A percentile compares a stretch with the other conserved stretches of the same genome.
Conservation (phyloP, 2,113 vertebrate genomes). For the Phoenicopterus ruber region DNA sequence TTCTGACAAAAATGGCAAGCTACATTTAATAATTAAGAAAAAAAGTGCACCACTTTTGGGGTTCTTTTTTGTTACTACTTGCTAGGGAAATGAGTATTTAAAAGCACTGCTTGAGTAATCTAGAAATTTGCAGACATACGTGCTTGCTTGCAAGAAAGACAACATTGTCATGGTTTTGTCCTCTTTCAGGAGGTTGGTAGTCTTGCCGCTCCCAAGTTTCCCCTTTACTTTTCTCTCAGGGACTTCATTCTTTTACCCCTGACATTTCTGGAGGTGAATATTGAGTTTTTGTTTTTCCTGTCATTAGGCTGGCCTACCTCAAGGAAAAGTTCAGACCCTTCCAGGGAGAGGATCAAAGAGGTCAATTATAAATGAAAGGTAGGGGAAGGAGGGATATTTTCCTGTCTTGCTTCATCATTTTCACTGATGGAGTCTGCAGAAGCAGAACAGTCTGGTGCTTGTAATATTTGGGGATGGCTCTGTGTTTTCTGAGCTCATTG, state of each 20-base stretch:
- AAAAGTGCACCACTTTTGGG: background rate
- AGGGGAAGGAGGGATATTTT: constrained; percentile 36
- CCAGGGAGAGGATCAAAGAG: constrained; percentile 47
- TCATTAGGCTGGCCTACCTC: constrained; percentile 5
- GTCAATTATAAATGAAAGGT: constrained; percentile 38
- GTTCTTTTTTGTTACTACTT: background rate
- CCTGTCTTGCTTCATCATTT: constrained; percentile 42
- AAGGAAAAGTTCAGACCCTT: constrained; percentile 46
- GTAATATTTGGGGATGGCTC: constrained; percentile 23
- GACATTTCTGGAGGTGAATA: background rate
- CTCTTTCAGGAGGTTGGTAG: background rate
- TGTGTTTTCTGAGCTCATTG: constrained; percentile 44
- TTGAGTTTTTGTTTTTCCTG: constrained; percentile 38
- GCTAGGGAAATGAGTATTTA: background rate
- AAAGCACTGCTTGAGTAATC: background rate
- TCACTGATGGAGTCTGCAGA: constrained; percentile 44
- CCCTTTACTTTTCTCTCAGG: background rate
- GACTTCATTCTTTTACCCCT: background rate
- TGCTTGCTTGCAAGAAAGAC: background rate
- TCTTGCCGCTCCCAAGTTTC: background rate
- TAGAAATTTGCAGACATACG: background rate
- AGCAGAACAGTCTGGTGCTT: constrained; percentile 49
- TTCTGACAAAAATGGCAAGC: background rate
- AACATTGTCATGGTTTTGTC: background rate
- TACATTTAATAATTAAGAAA: background rate